These are phyloP conservation scores for Recurvirostra avosetta DNA, from an alignment of 2,113 vertebrate genomes.

Conservation along the genomic window DNA sequence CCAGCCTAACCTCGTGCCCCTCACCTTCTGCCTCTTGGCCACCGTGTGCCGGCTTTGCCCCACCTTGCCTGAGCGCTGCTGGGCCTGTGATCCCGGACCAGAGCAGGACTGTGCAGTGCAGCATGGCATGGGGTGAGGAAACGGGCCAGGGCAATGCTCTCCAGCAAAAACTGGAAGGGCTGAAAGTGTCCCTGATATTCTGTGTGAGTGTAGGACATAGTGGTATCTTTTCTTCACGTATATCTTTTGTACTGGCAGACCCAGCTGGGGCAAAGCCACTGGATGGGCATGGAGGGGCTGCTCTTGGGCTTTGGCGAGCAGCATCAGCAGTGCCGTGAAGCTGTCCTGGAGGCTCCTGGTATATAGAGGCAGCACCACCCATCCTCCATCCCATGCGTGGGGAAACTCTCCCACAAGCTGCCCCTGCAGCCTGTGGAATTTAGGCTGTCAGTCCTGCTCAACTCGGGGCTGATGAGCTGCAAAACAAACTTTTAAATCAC, in stretches of 20 bases:
- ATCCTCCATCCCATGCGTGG: rapidly evolving
- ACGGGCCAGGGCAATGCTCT: neutral
- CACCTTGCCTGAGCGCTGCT: rapidly evolving
- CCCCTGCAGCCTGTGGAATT: neutral
- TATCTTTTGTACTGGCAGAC: neutral
- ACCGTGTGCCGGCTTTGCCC: neutral
- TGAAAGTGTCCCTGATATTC: neutral
- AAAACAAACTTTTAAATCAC: neutral
- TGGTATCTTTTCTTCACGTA: neutral
- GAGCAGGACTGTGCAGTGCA: neutral
- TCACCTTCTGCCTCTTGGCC: neutral
- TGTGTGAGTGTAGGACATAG: rapidly evolving
- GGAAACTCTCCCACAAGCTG: neutral
- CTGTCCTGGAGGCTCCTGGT: neutral
- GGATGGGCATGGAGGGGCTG: neutral
- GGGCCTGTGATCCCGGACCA: rapidly evolving
- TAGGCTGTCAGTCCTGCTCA: neutral
- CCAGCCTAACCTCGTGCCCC: neutral
- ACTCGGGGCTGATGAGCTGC: rapidly evolving
- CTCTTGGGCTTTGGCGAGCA: neutral
- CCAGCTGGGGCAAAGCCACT: neutral
- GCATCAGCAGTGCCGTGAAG: rapidly evolving
- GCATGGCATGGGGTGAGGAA: rapidly evolving
- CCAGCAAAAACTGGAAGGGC: neutral
- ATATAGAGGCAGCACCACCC: neutral